A percentile compares a stretch with the other conserved stretches of the same genome.
These are phyloP conservation scores for Laticauda laticaudata DNA, from an alignment of 2,113 vertebrate genomes.

Conservation along the genomic window DNA sequence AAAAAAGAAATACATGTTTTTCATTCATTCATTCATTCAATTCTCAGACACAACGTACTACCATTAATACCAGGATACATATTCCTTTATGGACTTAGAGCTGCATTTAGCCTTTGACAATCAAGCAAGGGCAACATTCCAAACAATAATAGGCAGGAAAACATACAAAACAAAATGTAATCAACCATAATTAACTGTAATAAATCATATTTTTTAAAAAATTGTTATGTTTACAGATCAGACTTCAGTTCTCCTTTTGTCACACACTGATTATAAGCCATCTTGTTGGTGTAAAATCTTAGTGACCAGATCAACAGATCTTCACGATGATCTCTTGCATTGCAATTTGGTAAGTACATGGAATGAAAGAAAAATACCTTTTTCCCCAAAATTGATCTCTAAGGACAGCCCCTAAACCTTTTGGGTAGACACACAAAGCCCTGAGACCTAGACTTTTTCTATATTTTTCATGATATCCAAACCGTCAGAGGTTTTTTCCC, in stretches of 20 bases:
- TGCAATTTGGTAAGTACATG: neutral
- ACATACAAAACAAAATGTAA: neutral
- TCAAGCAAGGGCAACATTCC: neutral
- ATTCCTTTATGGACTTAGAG: neutral
- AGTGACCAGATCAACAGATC: neutral
- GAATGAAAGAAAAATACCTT: neutral
- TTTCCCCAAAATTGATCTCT: neutral
- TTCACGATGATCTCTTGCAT: neutral
- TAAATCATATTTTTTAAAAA: neutral
- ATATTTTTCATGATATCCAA: neutral
- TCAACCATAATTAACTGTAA: neutral
- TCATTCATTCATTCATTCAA: neutral
- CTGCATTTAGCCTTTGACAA: neutral
- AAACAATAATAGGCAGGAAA: neutral
- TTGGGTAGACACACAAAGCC: neutral
- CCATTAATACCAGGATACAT: neutral
- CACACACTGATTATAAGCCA: neutral
- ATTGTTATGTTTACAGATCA: neutral
- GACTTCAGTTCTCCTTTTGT: neutral
- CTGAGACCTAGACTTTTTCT: neutral
- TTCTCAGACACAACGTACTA: neutral
- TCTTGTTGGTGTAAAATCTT: neutral
- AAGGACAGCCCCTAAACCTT: neutral
- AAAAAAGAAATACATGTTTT: neutral
- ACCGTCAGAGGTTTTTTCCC: neutral